phyloP scores from a whole-genome alignment of 2,888 invertebrate genomes.

The Phyllotreta cruciferae region DNA sequence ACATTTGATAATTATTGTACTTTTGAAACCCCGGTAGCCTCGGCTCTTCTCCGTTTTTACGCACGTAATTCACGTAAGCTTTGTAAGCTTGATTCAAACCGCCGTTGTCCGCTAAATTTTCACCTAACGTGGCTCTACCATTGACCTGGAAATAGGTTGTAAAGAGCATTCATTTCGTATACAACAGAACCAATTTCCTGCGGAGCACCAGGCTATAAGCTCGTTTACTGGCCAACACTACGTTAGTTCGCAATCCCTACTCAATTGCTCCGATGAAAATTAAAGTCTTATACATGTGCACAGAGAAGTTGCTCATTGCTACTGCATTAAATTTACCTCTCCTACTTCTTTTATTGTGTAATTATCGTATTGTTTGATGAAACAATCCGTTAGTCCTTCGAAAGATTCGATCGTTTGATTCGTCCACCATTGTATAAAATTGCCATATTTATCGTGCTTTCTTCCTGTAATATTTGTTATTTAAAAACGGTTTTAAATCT shows the following conservation, averaged over 20 bases:
- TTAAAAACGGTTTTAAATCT: not conserved
- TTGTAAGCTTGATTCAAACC: conserved; percentile 76
- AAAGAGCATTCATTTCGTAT: not conserved
- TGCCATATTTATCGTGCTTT: conserved; percentile 84
- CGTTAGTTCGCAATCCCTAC: too few species aligned
- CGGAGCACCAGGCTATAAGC: too few species aligned
- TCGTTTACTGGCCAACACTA: too few species aligned
- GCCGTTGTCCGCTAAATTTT: conserved; percentile 86
- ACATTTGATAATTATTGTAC: conserved; percentile 75
- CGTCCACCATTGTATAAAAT: conserved; percentile 90
- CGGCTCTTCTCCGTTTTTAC: conserved; percentile 67
- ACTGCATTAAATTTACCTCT: conserved; percentile 62
- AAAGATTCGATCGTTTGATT: conserved; percentile 78
- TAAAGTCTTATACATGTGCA: too few species aligned
- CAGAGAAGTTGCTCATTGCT: too few species aligned
- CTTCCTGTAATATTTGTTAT: conserved; percentile 65
- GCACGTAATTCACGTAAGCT: conserved; percentile 70
- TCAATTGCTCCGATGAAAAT: too few species aligned
- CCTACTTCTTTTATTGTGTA: conserved; percentile 71
- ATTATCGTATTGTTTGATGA: conserved; percentile 81
- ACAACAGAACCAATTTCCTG: not conserved
- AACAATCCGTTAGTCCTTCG: conserved; percentile 79
- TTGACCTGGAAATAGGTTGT: conserved; percentile 65
- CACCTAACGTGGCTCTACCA: conserved; percentile 77
- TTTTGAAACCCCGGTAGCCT: conserved; percentile 77